Conservation (phyloP, 2,888 invertebrate genomes). For the Pharmacophagus antenor region DNA sequence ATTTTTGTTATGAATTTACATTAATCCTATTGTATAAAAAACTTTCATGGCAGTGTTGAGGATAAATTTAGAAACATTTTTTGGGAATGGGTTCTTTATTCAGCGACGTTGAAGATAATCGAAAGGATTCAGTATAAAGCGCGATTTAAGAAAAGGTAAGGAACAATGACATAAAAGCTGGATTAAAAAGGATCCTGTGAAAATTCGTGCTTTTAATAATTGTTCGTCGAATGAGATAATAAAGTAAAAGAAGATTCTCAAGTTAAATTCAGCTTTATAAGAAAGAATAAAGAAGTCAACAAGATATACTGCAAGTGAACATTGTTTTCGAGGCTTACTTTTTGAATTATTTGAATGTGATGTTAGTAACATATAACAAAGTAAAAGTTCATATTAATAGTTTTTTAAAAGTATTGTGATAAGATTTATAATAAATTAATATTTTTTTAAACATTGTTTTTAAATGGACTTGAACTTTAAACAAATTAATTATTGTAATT, state of each 20-base stretch:
- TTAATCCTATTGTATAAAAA: background rate
- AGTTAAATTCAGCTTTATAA: background rate
- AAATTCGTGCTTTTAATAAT: background rate
- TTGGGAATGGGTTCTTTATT: background rate
- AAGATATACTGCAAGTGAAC: too few relatives aligned
- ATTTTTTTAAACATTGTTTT: background rate
- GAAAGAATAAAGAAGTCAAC: too few relatives aligned
- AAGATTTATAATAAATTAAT: too few relatives aligned
- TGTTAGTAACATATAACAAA: too few relatives aligned
- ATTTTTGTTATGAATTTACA: background rate
- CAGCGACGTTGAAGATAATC: background rate
- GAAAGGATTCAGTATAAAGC: background rate
- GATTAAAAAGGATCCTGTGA: background rate
- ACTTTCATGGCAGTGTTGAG: background rate
- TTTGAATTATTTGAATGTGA: too few relatives aligned
- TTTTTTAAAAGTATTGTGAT: too few relatives aligned
- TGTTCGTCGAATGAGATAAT: background rate
- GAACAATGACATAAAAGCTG: background rate
- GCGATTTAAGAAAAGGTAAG: background rate
- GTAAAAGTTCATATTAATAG: too few relatives aligned
- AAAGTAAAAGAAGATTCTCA: background rate
- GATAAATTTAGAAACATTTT: background rate
- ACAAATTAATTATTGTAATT: slow-evolving; percentile 20
- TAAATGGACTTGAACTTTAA: background rate
- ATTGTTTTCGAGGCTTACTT: too few relatives aligned